Conservation (phyloP, 2,888 invertebrate genomes). For the Oasisia sp. region DNA sequence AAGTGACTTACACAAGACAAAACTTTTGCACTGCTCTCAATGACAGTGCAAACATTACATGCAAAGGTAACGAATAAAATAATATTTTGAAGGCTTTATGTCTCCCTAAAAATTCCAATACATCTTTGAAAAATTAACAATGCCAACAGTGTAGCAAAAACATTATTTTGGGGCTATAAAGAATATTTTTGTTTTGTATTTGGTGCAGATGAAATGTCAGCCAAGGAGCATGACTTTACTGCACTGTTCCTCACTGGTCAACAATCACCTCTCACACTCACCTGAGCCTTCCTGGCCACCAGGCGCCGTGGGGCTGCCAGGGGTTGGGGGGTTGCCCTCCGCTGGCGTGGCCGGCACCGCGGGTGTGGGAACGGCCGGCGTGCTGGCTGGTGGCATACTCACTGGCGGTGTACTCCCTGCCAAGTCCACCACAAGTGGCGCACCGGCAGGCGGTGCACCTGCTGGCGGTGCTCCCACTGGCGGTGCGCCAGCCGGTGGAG, state of each 20-base stretch:
- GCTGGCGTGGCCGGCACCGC: neutral
- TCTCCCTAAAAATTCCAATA: no score
- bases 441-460: neutral
- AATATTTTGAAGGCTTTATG: no score
- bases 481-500: slow-evolving; percentile 44
- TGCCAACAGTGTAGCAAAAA: no score
- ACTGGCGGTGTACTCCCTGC: slow-evolving; percentile 3
- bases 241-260: neutral
- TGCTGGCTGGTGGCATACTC: neutral
- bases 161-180: no score
- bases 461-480: slow-evolving; percentile 24
- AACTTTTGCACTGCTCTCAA: no score
- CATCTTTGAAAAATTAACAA: no score
- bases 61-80: no score
- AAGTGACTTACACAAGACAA: no score
- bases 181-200: no score
- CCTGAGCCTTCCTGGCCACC: neutral
- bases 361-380: neutral
- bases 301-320: neutral
- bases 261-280: neutral
- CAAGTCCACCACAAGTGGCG: neutral
- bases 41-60: no score
- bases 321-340: neutral
- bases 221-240: neutral
- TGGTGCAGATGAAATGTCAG: no score